phyloP scores from a whole-genome alignment of 2,888 invertebrate genomes.

The Drosophila neotestacea region DNA sequence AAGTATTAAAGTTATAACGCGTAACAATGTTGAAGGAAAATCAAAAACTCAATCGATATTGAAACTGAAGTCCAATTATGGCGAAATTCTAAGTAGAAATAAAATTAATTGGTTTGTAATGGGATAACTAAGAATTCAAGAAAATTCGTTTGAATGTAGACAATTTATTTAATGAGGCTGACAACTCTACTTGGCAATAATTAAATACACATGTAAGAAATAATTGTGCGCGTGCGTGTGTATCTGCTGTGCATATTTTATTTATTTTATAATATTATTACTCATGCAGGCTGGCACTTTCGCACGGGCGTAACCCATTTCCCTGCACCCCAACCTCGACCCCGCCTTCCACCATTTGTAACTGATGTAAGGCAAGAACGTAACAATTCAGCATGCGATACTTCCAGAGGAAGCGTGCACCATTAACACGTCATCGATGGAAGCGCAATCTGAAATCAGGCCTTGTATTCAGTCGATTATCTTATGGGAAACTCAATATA shows the following conservation, averaged over 20 bases:
- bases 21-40: not conserved
- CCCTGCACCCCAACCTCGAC: slow-evolving; percentile 8
- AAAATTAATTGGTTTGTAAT: not conserved
- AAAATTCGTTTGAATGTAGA: not conserved
- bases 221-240: not conserved
- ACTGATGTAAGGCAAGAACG: slow-evolving; percentile 26
- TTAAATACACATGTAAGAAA: slow-evolving; percentile 3
- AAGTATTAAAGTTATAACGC: not conserved
- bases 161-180: not conserved
- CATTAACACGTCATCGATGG: slow-evolving; percentile 66
- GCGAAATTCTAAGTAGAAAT: not conserved
- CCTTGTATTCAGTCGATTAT: slow-evolving; percentile 55
- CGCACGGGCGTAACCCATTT: slow-evolving; percentile 44
- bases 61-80: not conserved
- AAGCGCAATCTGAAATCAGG: slow-evolving; percentile 54
- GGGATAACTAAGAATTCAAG: not conserved
- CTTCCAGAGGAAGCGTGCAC: slow-evolving; percentile 48
- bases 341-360: not conserved
- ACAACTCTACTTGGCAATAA: slow-evolving; percentile 55
- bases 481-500: slow-evolving; percentile 49
- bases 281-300: slow-evolving; percentile 27
- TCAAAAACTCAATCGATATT: not conserved
- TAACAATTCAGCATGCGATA: slow-evolving; percentile 44
- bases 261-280: slow-evolving; percentile 41
- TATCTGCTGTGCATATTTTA: slow-evolving; percentile 23